Evolutionary conservation across 2,888 invertebrate genomes (phyloP), one percentile per base, ranked within the genome.

Genomic region (Campoplex nolae): DNA sequence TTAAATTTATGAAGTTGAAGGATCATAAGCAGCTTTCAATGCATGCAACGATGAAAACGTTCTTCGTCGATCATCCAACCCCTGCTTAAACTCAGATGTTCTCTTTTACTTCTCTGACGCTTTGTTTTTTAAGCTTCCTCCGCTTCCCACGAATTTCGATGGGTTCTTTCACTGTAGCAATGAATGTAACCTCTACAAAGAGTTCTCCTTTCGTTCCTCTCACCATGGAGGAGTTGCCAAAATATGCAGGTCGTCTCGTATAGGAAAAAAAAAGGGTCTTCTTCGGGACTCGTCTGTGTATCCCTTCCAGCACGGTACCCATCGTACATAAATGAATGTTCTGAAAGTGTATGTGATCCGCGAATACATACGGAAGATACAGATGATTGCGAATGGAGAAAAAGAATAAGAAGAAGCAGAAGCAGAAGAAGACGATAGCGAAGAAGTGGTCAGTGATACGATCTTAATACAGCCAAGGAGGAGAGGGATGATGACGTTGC

Each of bases 181-280:
- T 65, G 11, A 35, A n/a, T 67, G 42, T 54, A 32, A n/a, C 35
- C 62, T 62, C 73, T 23, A 54, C 28, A 54, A 75, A 58, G 18
- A n/a, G 48, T 16, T 35, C 70, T 74, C 65, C 28, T 45, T 38
- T 45, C 68, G 42, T 58, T 73, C 23, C 80, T 48, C 77, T 77
- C 65, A 35, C 75, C 71, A 67, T 23, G 71, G 51, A 62, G 48
- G 58, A 80, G 77, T 84, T 89, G 90, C 88, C 91, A 88, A 91
- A 92, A 92, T 88, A 88, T 73, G 80, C 82, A 82, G 84, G 87
- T 84, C 87, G 84, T 71, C 51, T 48, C 45, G 75, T 54, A 78
- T 71, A 65, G 56, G 82, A 75, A 81, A 70, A 78, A 78, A 76
- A 76, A 87, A 84, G 84, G 84, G 87, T 83, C 75, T 79, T 75